Conservation (phyloP, 2,888 invertebrate species). For the Apoderus coryli region DNA sequence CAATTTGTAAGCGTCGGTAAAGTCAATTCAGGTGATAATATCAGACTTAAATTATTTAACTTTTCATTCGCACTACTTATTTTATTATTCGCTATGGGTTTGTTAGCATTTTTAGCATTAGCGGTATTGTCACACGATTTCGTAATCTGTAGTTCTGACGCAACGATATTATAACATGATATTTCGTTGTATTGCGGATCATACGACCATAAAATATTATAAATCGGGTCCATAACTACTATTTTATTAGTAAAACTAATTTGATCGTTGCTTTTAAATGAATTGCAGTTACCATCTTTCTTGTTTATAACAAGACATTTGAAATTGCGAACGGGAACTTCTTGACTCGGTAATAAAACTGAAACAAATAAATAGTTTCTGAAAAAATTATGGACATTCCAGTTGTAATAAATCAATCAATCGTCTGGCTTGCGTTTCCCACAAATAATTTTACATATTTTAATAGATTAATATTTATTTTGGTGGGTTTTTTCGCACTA, state of each 20-base stretch:
- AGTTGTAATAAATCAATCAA: background rate
- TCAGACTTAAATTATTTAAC: constrained; percentile 36
- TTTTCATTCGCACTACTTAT: constrained; percentile 18
- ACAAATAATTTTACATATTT: too few species aligned
- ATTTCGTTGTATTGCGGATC: constrained; percentile 51
- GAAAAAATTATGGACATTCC: too few species aligned
- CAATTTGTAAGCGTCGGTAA: constrained; percentile 58
- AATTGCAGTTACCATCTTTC: constrained; percentile 72
- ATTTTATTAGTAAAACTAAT: constrained; percentile 68
- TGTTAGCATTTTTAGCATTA: constrained; percentile 25
- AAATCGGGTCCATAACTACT: constrained; percentile 77
- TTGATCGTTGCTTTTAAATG: constrained; percentile 71
- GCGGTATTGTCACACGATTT: background rate
- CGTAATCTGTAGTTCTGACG: constrained; percentile 46
- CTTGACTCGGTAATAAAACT: constrained; percentile 73
- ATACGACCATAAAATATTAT: constrained; percentile 90
- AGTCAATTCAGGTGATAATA: constrained; percentile 69
- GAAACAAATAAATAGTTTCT: constrained; percentile 26
- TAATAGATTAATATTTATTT: too few species aligned
- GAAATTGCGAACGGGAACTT: constrained; percentile 57
- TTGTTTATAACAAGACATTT: constrained; percentile 84
- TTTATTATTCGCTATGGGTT: constrained; percentile 23
- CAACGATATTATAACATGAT: constrained; percentile 71
- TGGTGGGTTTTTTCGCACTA: too few species aligned
- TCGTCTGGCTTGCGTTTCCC: too few species aligned